Evolutionary conservation across 2,888 invertebrate species (phyloP).

Genomic region (Epirrita christyi): DNA sequence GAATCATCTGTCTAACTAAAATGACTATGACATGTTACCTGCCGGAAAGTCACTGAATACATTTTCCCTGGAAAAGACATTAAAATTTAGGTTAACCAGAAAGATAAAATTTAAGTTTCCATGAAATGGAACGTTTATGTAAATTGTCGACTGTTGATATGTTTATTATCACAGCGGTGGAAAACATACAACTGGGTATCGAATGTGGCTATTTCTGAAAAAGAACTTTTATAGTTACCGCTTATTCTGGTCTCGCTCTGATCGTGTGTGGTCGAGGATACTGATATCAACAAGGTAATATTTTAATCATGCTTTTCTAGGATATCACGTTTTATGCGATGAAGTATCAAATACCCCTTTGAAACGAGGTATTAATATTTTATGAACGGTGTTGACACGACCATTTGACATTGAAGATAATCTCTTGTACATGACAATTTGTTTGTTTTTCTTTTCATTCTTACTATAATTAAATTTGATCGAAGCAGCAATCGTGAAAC

Average conservation of each 20-base stretch:
- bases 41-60: slow-evolving; percentile 23
- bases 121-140: slow-evolving; percentile 62
- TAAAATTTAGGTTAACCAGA: slow-evolving; percentile 33
- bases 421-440: too few species aligned
- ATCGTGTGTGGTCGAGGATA: slow-evolving; percentile 74
- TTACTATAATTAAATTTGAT: too few species aligned
- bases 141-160: slow-evolving; percentile 70
- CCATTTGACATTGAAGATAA: too few species aligned
- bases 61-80: slow-evolving; percentile 16
- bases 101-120: slow-evolving; percentile 56
- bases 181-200: slow-evolving; percentile 64
- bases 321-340: too few species aligned
- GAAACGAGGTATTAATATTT: too few species aligned
- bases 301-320: slow-evolving; percentile 28
- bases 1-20: too few species aligned
- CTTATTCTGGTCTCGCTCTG: slow-evolving; percentile 61
- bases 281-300: slow-evolving; percentile 47
- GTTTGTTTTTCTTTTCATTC: too few species aligned
- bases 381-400: too few species aligned
- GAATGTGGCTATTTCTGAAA: slow-evolving; percentile 68
- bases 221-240: slow-evolving; percentile 67
- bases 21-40: slow-evolving; percentile 11
- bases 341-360: too few species aligned
- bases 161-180: slow-evolving; percentile 72
- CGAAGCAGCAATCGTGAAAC: too few species aligned